Conservation (phyloP, 2,113 vertebrate genomes). For the Pangasianodon gigas region DNA sequence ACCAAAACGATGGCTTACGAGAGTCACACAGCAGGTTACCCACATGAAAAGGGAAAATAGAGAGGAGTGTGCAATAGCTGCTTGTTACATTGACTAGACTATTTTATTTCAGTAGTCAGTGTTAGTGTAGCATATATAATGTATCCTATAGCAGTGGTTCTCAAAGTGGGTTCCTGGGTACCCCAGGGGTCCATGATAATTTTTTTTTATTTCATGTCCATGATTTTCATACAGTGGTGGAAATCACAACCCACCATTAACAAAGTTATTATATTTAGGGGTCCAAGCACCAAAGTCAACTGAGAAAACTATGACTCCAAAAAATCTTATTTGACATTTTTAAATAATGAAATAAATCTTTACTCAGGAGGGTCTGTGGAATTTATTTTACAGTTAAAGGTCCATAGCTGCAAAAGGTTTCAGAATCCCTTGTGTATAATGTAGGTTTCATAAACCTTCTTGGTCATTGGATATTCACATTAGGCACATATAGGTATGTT, state of each 20-base stretch:
- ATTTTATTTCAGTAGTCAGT: neutral
- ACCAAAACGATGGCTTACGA: neutral
- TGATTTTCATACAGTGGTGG: neutral
- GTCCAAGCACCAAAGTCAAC: neutral
- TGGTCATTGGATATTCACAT: neutral
- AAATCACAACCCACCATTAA: neutral
- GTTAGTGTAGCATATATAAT: neutral
- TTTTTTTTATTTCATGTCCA: neutral
- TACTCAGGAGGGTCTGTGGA: neutral
- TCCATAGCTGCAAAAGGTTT: neutral
- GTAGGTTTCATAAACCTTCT: neutral
- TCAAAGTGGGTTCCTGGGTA: no score
- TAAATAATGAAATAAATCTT: neutral
- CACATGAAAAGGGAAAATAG: neutral
- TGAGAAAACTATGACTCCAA: neutral
- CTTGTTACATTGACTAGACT: neutral
- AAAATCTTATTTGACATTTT: neutral
- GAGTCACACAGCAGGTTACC: neutral
- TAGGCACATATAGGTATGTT: neutral
- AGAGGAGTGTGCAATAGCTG: neutral
- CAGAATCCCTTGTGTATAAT: neutral
- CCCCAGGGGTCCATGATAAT: neutral
- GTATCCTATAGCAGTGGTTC: neutral
- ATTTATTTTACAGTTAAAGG: neutral
- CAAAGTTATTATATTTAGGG: neutral